Base-by-base conservation (phyloP, 1,140 invertebrate species). In the Drosophila azteca region DNA sequence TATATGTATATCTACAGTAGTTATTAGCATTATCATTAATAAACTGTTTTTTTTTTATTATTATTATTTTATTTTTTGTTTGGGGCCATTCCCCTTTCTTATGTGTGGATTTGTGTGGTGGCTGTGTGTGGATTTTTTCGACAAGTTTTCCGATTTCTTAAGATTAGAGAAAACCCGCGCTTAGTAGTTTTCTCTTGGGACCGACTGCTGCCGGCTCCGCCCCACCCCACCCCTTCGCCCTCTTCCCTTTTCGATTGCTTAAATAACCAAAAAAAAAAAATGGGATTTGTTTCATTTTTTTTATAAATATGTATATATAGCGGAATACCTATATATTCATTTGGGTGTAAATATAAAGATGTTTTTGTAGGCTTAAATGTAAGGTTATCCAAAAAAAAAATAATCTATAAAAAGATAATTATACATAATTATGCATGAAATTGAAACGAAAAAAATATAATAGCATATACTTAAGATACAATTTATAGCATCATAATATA, bases 1-100 rank as follows among this genome's bases (percentile, higher is more conserved):
- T 76, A 85, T 81, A 87, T 87, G 82, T 87, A 87, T 87, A 87
- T 87, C 82, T 87, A 87, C 83, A 87, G 46, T 87, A 87, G 78
- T 81, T 87, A 87, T 82, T 88, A 87, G 84, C 80, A 81, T 77
- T 77, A 77, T 77, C 74, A 74, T 82, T 81, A 80, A 81, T 85
- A 81, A 85, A 80, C 72, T 85, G 71, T 85, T 82, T 77, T 79
- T 79, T 54, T 62, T 51, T 59, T 17, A 39, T 49, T 48, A 60
- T 71, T 66, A 65, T 60, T 68, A 57, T 35, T 60, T 49, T 50
- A 26, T 0, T 35, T 46, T 20, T 57, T 59, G 43, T 49, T 52
- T 46, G 55, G 61, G 35, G 11, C 11, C 35, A 39, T 39, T 13
- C 3, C 35, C 3, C 11, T 1, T 4, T 39, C 35, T 5, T 13